Base-by-base conservation (phyloP, 2,797 vertebrate genomes). In the Pygocentrus nattereri region DNA sequence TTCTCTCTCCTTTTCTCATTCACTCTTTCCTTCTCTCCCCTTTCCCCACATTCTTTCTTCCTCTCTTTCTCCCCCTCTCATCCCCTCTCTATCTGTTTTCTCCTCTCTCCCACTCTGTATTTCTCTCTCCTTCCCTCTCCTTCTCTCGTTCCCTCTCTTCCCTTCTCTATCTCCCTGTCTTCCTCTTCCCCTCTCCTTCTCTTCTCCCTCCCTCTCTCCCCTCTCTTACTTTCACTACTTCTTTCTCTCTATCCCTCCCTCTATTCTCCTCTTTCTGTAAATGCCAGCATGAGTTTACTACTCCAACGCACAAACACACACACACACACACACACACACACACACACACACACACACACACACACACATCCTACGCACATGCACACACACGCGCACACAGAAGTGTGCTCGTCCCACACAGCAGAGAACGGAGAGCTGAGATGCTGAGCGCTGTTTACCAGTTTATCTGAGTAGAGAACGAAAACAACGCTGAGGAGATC, bases 321-420 rank as follows among this genome's bases (percentile, higher is more conserved):
- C 67, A 50, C 68, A 77, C 65, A 76, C 54, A 77, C 54, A 71
- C 56, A 52, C 23, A 44, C 67, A 71, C 67, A 71, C n/a, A 44
- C 34, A 54, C 21, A 58, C 44, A 49, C 62, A 80, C 41, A 71
- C 23, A 70, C 47, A 30, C 38, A 73, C 6, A 27, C 34, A 34
- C 34, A 27, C 50, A 49, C 68, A 72, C 65, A 76, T 41, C 50
- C 15, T 27, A 31, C 44, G 77, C 65, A 71, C 41, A 50, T 16
- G 41, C 67, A 62, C 19, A 31, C 21, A 44, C 34, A 52, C 19
- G 49, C 41, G 49, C 62, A 78, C 44, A 71, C 25, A 71, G n/a
- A 70, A 25, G 49, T 47, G 38, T 52, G 76, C 65, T 72, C 49
- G 41, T 65, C 59, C 30, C 44, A 54, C 56, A 31, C 70, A 73